Evolutionary conservation across 1,140 invertebrate genomes (phyloP).

Genomic region (Ostrea edulis): DNA sequence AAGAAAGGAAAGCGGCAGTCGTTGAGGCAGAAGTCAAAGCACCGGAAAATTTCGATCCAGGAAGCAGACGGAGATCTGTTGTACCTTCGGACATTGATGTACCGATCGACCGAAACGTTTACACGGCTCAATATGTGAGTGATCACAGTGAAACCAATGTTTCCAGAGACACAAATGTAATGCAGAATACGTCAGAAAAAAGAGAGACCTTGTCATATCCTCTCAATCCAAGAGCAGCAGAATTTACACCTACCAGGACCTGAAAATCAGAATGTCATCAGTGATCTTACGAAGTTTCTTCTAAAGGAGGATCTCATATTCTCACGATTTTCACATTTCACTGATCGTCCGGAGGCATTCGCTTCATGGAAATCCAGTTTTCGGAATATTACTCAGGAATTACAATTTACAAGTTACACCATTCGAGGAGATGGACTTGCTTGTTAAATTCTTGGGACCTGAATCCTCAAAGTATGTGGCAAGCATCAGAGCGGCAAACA

Average conservation of each 20-base stretch:
- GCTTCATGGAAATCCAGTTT: constrained; percentile 38
- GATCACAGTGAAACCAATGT: background rate
- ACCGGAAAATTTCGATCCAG: background rate
- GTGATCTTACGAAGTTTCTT: constrained; percentile 36
- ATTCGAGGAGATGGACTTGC: constrained; percentile 58
- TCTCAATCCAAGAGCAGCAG: background rate
- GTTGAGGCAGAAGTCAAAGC: background rate
- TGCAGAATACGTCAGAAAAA: background rate
- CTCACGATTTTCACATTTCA: constrained; percentile 25
- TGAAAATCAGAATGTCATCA: background rate
- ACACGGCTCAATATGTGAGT: background rate
- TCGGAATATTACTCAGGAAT: constrained; percentile 40
- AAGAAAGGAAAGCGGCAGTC: background rate
- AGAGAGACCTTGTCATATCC: background rate
- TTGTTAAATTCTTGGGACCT: constrained; percentile 58
- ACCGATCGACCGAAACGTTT: background rate
- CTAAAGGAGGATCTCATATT: constrained; percentile 45
- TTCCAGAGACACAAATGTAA: background rate
- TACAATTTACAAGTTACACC: constrained; percentile 50
- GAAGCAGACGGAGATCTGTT: background rate
- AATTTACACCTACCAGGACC: background rate
- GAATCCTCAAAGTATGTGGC: constrained; percentile 50
- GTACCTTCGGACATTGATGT: background rate
- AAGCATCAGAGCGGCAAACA: constrained; percentile 43
- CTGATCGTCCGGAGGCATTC: constrained; percentile 20